Base-by-base conservation (phyloP, 1,140 invertebrate species). In the Tetragnatha versicolor region DNA sequence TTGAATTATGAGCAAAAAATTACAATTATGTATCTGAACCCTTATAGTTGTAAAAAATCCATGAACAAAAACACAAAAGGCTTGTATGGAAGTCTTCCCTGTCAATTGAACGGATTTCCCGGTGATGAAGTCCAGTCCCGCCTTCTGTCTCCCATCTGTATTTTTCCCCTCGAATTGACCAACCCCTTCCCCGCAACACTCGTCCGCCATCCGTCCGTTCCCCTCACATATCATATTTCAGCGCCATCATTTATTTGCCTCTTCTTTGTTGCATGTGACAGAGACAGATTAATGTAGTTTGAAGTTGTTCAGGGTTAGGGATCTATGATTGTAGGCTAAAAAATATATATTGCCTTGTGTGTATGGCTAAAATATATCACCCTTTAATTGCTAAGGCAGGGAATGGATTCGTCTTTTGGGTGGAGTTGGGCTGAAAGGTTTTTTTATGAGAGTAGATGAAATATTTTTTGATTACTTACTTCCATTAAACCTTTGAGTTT, bases 361-460 rank as follows among this genome's bases (percentile, higher is more conserved):
- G 33, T 42, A 65, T 25, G n/a, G 22, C 31, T 29, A 22, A 20
- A 9, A 60, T 60, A 60, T 31, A 60, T 65, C 27, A 27, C 9
- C 22, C 61, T 65, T 65, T 65, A 65, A 65, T 65, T 65, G 61
- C 20, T 17, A 42, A 45, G 61, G 61, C 61, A 27, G 61, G n/a
- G 37, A 17, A 42, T 42, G 27, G 61, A 42, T 9, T n/a, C n/a
- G 60, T n/a, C 33, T 27, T 31, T 9, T 9, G 10, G 22, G 17
- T 42, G 5, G 10, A 2, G 20, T 42, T 27, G n/a, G n/a, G n/a
- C n/a, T n/a, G n/a, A n/a, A n/a, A 42, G 61, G 42, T 25, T 39
- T 22, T 33, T 42, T 27, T n/a, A 4, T 25, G 9, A 53, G 10
- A 53, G 49, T n/a, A 53, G 2, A 22, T n/a, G n/a, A n/a, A n/a